A percentile compares a stretch with the other conserved stretches of the same genome.
phyloP scores from a whole-genome alignment of 2,888 invertebrate species.

The Yponomeuta cagnagella region DNA sequence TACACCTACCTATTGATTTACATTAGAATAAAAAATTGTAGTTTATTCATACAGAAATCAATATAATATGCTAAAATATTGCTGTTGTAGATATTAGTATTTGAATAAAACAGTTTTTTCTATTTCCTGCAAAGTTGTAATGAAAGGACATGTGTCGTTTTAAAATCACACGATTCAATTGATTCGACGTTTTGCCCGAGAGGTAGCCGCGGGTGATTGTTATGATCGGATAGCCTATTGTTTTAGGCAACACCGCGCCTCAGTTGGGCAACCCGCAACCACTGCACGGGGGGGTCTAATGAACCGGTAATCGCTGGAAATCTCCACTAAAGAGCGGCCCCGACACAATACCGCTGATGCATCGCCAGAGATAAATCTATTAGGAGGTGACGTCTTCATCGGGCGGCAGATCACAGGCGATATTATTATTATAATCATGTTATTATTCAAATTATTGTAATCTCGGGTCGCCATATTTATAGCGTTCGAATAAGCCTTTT shows the following conservation, averaged over 20 bases:
- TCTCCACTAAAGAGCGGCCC: slow-evolving; percentile 33
- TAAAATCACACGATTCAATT: too few species aligned
- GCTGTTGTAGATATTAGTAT: too few species aligned
- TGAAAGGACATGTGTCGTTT: too few species aligned
- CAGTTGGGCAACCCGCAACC: not conserved
- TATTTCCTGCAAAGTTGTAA: too few species aligned
- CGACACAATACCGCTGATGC: slow-evolving; percentile 46
- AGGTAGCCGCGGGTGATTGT: slow-evolving; percentile 13
- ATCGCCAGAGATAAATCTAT: slow-evolving; percentile 63
- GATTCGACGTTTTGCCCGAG: slow-evolving; percentile 3
- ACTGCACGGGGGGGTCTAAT: slow-evolving; percentile 36
- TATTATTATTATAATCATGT: slow-evolving; percentile 68
- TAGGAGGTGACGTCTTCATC: slow-evolving; percentile 57
- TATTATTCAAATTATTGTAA: slow-evolving; percentile 73
- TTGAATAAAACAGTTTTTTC: too few species aligned
- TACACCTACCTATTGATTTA: too few species aligned
- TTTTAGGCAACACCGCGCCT: not conserved
- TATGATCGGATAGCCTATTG: not conserved
- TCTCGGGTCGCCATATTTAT: slow-evolving; percentile 66
- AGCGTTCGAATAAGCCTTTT: slow-evolving; percentile 60
- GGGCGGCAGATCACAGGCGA: slow-evolving; percentile 40
- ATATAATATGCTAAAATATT: too few species aligned
- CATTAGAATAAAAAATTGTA: too few species aligned
- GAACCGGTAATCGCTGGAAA: slow-evolving; percentile 46
- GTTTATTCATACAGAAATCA: too few species aligned